Conservation (phyloP, 2,113 vertebrate species). For the Aramus guarauna region DNA sequence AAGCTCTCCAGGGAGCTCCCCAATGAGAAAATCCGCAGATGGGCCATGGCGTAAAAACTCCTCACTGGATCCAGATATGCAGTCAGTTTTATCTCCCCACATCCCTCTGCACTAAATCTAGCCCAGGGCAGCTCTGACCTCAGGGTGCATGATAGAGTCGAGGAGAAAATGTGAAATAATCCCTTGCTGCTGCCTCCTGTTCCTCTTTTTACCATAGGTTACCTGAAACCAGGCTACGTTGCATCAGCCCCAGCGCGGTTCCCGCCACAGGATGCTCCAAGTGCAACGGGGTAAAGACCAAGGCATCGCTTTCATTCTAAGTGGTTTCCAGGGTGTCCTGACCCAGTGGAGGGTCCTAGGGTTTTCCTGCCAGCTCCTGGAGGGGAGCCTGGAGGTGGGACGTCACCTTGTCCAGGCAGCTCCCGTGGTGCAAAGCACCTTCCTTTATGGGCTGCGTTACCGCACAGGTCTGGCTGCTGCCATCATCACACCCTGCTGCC, state of each 20-base stretch:
- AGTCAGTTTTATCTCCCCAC: background rate
- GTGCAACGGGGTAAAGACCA: background rate
- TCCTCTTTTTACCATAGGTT: background rate
- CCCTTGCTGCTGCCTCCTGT: background rate
- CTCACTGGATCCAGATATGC: background rate
- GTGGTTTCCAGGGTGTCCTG: background rate
- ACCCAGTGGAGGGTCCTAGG: background rate
- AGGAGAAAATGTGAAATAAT: background rate
- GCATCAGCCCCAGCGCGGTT: rapidly evolving
- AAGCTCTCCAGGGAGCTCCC: background rate
- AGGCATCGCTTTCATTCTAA: background rate
- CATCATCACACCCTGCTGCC: rapidly evolving
- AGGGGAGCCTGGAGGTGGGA: too few relatives aligned
- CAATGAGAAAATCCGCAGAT: background rate
- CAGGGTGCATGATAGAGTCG: background rate
- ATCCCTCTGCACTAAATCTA: background rate
- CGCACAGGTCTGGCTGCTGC: background rate
- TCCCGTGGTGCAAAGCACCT: rapidly evolving
- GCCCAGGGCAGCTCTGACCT: background rate
- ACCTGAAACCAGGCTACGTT: background rate
- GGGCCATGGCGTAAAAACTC: background rate
- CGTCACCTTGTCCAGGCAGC: background rate
- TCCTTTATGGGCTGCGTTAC: background rate
- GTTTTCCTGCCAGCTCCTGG: background rate
- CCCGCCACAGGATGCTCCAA: background rate